Base-by-base conservation (phyloP, 2,797 vertebrate genomes). In the Xerus rutilus region DNA sequence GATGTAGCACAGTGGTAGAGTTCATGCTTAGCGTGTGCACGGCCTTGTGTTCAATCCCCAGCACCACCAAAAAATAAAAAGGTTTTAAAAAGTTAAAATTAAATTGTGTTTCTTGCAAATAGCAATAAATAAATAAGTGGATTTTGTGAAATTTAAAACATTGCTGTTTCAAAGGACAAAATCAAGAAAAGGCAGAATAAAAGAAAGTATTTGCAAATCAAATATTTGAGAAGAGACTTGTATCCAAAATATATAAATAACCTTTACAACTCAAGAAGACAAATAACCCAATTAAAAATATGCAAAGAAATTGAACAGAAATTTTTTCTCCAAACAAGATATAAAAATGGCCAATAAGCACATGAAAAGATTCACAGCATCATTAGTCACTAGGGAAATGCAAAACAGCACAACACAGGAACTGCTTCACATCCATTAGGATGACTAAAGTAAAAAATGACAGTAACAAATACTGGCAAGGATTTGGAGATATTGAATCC, bases 171-270 rank as follows among this genome's bases (percentile, higher is more conserved):
- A 77, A 64, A 86, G 23, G 32, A 87, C 20, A 67, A 25, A 52
- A 23, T 72, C 32, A 81, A 79, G 49, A 90, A 87, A 86, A 87
- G 28, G 35, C 14, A 23, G 65, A 73, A 89, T 76, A 39, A n/a
- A 10, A 82, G 69, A 65, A 90, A 64, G 70, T 81, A 69, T 82
- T 93, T 85, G 20, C 25, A 89, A 88, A 82, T 91, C 32, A 92
- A 49, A 25, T 83, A 82, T 81, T 88, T 96, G 32, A 54, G 52
- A 84, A 95, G 52, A 52, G 17, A 20, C 3, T 91, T 54, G 0
- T 35, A 43, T 69, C 52, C 43, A 85, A n/a, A 87, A 76, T 45
- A 25, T 23, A 45, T 59, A 93, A n/a, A 62, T 57, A 69, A 69
- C 21, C 84, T 35, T 95, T 77, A 69, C 0, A 82, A 74, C 21